Base-by-base conservation (phyloP, 2,113 vertebrate species). In the Marmota flaviventris region DNA sequence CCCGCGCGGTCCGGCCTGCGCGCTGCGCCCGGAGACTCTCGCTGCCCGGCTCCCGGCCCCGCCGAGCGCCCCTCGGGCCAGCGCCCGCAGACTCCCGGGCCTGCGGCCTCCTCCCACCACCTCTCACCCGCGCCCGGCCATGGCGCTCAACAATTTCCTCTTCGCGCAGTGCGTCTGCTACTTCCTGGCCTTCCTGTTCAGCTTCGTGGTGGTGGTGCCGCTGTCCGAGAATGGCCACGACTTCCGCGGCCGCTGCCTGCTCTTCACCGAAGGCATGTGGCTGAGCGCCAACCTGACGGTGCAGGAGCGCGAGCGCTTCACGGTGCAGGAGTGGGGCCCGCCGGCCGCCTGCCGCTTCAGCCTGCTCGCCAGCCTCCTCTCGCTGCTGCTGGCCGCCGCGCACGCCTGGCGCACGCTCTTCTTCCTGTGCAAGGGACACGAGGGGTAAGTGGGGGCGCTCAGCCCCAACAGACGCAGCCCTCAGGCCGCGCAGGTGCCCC, bases 221-320 rank as follows among this genome's bases (percentile, higher is more conserved):
- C 99, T 99, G 81, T 99, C 99, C 0, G 99, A 99, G 98, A 99
- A 99, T 97, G 99, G 99, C 96, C 99, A 99, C 63, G 99, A 99
- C 96, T 99, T 99, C 98, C 99, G 99, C 8, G 99, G 99, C 83
- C 99, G 99, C 98, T 99, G 99, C 95, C 98, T 99, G 98, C 99
- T 99, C 75, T 99, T 99, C 98, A 99, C 99, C 5, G 99, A 99
- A 88, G 99, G 99, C 61, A 99, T 99, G 99, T 99, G 99, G 99
- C 99, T 99, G 94, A 99, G 99, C 85, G 99, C 99, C 98, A 99
- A 99, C 99, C 99, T 99, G 98, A 99, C 99, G 0, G 99, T 99
- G 98, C 97, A 86, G 75, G 99, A 99, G 90, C 98, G 99, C 98
- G 99, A 99, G 98, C 99, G 99, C 97, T 99, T 99, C 99, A 98